Conservation (phyloP, 1,140 invertebrate species). For the Drosophila asahinai region DNA sequence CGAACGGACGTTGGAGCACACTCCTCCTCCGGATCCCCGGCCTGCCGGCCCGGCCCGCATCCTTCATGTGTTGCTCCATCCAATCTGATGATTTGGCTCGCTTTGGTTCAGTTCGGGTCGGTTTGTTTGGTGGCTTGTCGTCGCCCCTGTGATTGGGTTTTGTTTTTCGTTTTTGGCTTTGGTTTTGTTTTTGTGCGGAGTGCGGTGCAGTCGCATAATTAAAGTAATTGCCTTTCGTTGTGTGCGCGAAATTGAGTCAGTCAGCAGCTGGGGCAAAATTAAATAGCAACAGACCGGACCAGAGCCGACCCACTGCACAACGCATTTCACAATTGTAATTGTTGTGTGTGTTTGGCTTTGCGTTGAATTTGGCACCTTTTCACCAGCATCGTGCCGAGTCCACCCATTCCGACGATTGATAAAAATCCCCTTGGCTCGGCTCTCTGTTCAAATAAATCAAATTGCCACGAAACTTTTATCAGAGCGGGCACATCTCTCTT, state of each 20-base stretch:
- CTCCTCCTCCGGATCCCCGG: slow-evolving; percentile 9
- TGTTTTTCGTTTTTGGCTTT: slow-evolving; percentile 33
- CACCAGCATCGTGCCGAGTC: background rate
- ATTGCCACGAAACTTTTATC: slow-evolving; percentile 46
- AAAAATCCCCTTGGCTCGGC: slow-evolving; percentile 21
- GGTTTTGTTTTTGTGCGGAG: slow-evolving; percentile 29
- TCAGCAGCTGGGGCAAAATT: slow-evolving; percentile 59
- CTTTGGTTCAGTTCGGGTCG: slow-evolving; percentile 25
- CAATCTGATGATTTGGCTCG: slow-evolving; percentile 52
- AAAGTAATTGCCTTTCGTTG: slow-evolving; percentile 69
- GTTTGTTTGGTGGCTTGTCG: slow-evolving; percentile 45
- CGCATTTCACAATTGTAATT: slow-evolving; percentile 69
- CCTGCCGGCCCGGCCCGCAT: slow-evolving; percentile 13
- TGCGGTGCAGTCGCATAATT: slow-evolving; percentile 58
- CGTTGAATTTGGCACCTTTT: slow-evolving; percentile 54
- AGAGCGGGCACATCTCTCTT: slow-evolving; percentile 24
- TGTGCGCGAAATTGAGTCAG: slow-evolving; percentile 62
- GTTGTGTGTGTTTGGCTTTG: slow-evolving; percentile 23
- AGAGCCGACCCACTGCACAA: slow-evolving; percentile 20
- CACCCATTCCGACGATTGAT: slow-evolving; percentile 20
- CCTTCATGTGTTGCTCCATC: slow-evolving; percentile 52
- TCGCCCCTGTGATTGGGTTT: slow-evolving; percentile 60
- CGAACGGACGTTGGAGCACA: slow-evolving; percentile 40
- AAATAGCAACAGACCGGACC: slow-evolving; percentile 50
- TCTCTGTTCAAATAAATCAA: slow-evolving; percentile 49